Evolutionary conservation across 2,113 vertebrate genomes (phyloP).

Genomic region (Oxyura jamaicensis): DNA sequence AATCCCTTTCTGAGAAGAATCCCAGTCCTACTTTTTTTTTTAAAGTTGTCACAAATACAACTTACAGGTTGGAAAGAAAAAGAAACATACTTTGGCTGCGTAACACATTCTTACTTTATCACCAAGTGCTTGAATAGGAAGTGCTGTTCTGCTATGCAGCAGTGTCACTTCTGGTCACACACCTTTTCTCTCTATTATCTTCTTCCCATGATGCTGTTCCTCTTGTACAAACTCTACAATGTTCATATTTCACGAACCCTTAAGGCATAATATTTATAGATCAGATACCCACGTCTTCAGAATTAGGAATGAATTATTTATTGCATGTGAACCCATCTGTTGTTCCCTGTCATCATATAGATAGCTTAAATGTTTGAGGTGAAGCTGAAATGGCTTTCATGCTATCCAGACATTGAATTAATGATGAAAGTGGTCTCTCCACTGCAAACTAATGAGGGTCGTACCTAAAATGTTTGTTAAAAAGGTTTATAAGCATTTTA

Average conservation of each 20-base stretch:
- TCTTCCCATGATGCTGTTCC: background rate
- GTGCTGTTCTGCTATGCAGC: background rate
- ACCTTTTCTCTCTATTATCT: background rate
- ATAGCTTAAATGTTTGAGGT: background rate
- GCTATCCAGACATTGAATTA: background rate
- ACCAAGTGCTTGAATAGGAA: background rate
- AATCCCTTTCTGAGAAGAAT: background rate
- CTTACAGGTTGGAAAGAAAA: constrained; percentile 1
- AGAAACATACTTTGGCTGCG: background rate
- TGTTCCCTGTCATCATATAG: background rate
- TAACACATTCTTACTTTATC: background rate
- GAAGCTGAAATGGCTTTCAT: background rate
- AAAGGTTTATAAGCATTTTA: background rate
- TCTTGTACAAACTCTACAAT: background rate
- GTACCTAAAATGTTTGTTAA: background rate
- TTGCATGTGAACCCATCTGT: background rate
- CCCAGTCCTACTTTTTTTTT: background rate
- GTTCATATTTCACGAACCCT: background rate
- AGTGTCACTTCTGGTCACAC: background rate
- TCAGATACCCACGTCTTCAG: background rate
- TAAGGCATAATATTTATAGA: background rate
- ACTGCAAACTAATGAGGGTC: background rate
- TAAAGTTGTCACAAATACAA: background rate
- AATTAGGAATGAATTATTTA: background rate
- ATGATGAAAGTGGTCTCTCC: background rate